Percentiles rank a stretch among this genome's conserved stretches.
phyloP scores from a whole-genome alignment of 2,113 vertebrate species.

The Synodontis membranacea region DNA sequence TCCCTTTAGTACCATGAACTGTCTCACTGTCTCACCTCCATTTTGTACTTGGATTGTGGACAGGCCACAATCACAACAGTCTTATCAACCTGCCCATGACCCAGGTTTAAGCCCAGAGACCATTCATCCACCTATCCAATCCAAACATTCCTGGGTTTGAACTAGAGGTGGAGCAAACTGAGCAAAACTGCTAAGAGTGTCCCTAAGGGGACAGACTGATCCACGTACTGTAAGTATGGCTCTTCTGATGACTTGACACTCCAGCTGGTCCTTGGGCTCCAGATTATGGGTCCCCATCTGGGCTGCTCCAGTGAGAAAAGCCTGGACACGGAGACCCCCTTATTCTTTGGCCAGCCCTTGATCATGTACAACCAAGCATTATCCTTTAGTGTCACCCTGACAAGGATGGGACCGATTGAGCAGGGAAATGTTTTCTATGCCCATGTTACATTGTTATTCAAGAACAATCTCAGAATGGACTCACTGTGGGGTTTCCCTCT shows the following conservation, averaged over 20 bases:
- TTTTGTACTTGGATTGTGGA: neutral
- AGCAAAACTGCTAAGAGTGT: neutral
- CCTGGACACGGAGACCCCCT: neutral
- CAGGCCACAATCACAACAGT: neutral
- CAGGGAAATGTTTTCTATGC: neutral
- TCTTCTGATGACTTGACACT: neutral
- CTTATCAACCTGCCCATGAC: neutral
- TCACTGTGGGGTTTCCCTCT: neutral
- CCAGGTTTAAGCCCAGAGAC: no score
- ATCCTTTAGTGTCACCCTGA: neutral
- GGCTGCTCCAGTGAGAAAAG: neutral
- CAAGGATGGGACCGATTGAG: neutral
- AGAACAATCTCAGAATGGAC: neutral
- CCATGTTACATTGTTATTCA: neutral
- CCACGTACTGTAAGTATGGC: neutral
- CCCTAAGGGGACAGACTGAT: neutral
- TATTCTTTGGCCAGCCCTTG: neutral
- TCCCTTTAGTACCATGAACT: neutral
- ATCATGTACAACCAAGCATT: neutral
- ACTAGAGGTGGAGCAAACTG: neutral
- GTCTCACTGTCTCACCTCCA: neutral
- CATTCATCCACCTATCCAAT: neutral
- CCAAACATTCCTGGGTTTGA: neutral
- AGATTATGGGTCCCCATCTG: neutral
- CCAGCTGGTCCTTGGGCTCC: neutral